Percentiles rank a stretch among this genome's conserved stretches.
Conservation (phyloP, 2,888 invertebrate species). For the Spodoptera picta region DNA sequence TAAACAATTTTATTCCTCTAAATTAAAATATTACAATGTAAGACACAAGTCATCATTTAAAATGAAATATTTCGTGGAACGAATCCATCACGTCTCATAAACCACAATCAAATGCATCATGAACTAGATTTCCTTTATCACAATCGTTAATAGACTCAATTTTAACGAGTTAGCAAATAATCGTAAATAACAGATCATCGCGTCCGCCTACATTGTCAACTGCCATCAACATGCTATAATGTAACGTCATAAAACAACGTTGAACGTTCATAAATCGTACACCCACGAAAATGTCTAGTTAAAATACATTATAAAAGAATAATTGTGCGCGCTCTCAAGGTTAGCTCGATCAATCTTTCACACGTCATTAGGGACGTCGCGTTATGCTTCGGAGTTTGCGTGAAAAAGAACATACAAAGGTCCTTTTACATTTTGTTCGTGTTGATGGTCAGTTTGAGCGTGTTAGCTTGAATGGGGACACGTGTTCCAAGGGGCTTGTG, state of each 20-base stretch:
- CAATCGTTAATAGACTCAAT: slow-evolving; percentile 52
- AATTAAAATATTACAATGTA: no score
- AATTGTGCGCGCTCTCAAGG: slow-evolving; percentile 63
- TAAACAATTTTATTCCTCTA: no score
- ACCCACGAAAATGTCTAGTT: slow-evolving; percentile 61
- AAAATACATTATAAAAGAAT: slow-evolving; percentile 65
- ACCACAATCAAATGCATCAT: slow-evolving; percentile 34
- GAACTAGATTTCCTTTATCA: slow-evolving; percentile 47
- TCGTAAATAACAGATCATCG: slow-evolving; percentile 54
- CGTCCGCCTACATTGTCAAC: slow-evolving; percentile 60
- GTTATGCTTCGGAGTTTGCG: slow-evolving; percentile 65
- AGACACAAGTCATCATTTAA: no score
- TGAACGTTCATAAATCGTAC: slow-evolving; percentile 63
- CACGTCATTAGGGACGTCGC: slow-evolving; percentile 71
- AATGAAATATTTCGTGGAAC: no score
- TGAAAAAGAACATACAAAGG: slow-evolving; percentile 53
- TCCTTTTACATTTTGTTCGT: slow-evolving; percentile 50
- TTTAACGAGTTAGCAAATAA: slow-evolving; percentile 52
- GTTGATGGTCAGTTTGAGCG: slow-evolving; percentile 53
- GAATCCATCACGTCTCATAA: slow-evolving; percentile 36
- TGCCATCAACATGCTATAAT: slow-evolving; percentile 60
- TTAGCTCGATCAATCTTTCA: slow-evolving; percentile 64
- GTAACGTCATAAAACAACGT: slow-evolving; percentile 58
- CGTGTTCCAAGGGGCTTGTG: slow-evolving; percentile 30
- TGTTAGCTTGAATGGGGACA: slow-evolving; percentile 43